Evolutionary conservation across 2,797 vertebrate species (phyloP), one percentile per base, ranked within the genome.

Genomic region (Phataginus tetradactyla): DNA sequence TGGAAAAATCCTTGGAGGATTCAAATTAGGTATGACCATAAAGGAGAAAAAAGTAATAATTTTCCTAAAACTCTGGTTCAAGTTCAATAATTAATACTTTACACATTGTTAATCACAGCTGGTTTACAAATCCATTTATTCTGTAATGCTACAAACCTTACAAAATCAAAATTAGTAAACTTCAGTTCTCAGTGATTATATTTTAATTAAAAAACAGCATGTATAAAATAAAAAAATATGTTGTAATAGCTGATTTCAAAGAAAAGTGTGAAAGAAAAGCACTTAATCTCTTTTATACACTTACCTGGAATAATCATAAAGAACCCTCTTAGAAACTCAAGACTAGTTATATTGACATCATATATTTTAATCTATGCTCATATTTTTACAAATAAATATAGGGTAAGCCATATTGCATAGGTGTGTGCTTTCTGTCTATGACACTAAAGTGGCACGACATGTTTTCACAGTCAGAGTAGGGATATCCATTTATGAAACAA

Each of bases 321-420:
- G 97, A 98, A 97, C 96, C 97, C 96, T 97, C 97, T 98, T 95
- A 97, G 95, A 97, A 95, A 96, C 96, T 97, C 96, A 98, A 79
- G 21, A 98, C 98, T 98, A 98, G 95, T 97, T 98, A 98, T 98
- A 98, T 96, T 97, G 98, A 98, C 97, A 98, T 98, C 71, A 94
- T 98, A 98, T 77, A 98, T 97, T 97, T 98, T 98, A 97, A 98
- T 98, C 98, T 98, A 98, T 98, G 97, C 98, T 98, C 98, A 98
- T 98, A 98, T 98, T 98, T 98, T 99, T 99, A 99, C 98, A 99
- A 99, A 99, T 99, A 99, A 99, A 99, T 99, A 99, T 97, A 98
- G 98, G 98, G 98, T 98, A 98, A 98, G 98, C 98, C 98, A 98
- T 98, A 98, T 99, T 99, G 99, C 99, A 99, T 99, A 99, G 97